A percentile compares a stretch with the other conserved stretches of the same genome.
These are phyloP conservation scores for Trichomycterus rosablanca DNA, from an alignment of 2,113 vertebrate genomes.

Conservation along the genomic window DNA sequence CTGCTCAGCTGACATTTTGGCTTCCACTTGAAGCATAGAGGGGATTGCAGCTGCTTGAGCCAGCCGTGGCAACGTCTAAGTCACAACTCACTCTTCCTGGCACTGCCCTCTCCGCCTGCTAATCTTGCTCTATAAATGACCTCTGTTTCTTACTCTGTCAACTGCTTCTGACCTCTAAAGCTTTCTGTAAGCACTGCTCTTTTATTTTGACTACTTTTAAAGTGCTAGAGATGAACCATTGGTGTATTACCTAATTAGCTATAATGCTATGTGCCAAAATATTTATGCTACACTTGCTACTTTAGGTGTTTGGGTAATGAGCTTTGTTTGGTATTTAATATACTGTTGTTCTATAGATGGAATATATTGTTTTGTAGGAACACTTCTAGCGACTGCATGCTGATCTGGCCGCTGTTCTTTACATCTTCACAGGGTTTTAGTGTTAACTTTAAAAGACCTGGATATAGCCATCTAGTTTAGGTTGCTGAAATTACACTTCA, in stretches of 20 bases:
- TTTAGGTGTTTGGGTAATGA: not conserved
- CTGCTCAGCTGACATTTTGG: not conserved
- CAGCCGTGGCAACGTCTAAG: conserved; percentile 18
- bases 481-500: no score
- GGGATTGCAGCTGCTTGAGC: conserved; percentile 50
- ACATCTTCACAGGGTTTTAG: no score
- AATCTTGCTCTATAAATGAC: conserved; percentile 1
- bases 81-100: conserved; percentile 46
- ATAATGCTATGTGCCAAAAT: not conserved
- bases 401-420: no score
- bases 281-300: conserved; percentile 3
- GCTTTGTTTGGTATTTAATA: conserved; percentile 14
- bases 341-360: conserved; percentile 34
- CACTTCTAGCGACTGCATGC: no score
- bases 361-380: no score
- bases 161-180: conserved; percentile 3
- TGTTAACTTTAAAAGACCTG: no score
- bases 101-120: conserved; percentile 8
- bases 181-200: not conserved
- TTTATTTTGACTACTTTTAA: conserved; percentile 23
- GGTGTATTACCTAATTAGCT: conserved; percentile 19
- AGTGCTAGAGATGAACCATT: conserved; percentile 37
- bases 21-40: no score
- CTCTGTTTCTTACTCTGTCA: conserved; percentile 12
- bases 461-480: no score